Evolutionary conservation across 1,140 invertebrate genomes (phyloP).

Genomic region (Atopsyche davidsoni): DNA sequence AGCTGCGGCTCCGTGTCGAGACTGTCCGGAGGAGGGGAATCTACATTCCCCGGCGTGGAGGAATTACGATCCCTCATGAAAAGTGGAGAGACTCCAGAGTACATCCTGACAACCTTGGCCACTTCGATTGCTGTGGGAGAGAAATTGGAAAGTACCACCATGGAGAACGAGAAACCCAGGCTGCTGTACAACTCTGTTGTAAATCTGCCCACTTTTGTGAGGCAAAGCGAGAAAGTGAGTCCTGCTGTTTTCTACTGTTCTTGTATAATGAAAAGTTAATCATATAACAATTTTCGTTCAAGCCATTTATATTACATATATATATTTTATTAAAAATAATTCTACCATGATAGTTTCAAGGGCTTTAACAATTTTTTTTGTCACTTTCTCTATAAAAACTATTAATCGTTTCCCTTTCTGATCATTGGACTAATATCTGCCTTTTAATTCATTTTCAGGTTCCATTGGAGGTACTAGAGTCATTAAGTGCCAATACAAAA

Average conservation of each 20-base stretch:
- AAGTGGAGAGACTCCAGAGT: constrained; percentile 59
- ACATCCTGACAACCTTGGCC: constrained; percentile 57
- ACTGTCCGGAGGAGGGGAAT: constrained; percentile 44
- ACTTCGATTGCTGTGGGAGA: constrained; percentile 45
- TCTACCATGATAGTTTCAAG: not conserved
- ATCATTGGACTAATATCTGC: not conserved
- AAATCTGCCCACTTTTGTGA: constrained; percentile 68
- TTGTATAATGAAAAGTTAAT: too few relatives aligned
- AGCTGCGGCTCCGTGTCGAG: constrained; percentile 44
- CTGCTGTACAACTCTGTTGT: constrained; percentile 54
- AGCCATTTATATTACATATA: not conserved
- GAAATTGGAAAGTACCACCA: constrained; percentile 36
- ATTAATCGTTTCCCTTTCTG: too few relatives aligned
- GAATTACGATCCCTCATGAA: constrained; percentile 61
- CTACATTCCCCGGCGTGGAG: constrained; percentile 56
- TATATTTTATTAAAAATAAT: not conserved
- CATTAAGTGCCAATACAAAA: constrained; percentile 56
- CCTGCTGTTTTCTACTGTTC: too few relatives aligned
- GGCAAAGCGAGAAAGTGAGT: constrained; percentile 59
- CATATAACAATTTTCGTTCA: not conserved
- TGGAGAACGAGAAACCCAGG: constrained; percentile 37
- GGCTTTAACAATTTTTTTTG: not conserved
- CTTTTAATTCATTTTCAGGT: constrained; percentile 43
- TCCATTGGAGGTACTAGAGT: constrained; percentile 58
- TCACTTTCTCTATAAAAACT: too few relatives aligned